These are phyloP conservation scores for Agrotis puta DNA, from an alignment of 2,888 invertebrate species.

Conservation along the genomic window DNA sequence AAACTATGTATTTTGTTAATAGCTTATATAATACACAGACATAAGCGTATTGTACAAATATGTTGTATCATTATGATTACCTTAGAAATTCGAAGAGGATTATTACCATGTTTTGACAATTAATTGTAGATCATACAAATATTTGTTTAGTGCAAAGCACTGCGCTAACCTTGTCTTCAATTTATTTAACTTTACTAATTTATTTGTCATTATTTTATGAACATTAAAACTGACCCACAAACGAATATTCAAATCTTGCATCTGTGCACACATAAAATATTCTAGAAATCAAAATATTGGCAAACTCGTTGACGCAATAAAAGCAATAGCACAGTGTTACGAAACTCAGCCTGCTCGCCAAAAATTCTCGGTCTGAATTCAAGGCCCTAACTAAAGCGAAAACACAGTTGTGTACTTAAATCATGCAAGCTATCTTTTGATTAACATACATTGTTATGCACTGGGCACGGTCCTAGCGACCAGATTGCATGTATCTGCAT, in stretches of 20 bases:
- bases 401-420: slow-evolving; percentile 64
- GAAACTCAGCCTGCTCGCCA: slow-evolving; percentile 38
- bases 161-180: too few species aligned
- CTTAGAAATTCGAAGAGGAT: too few species aligned
- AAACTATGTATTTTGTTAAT: too few species aligned
- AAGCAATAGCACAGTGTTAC: slow-evolving; percentile 28
- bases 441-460: slow-evolving; percentile 84
- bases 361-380: slow-evolving; percentile 45
- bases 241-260: background rate
- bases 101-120: too few species aligned
- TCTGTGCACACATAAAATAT: slow-evolving; percentile 23
- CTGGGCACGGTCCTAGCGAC: slow-evolving; percentile 63
- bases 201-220: too few species aligned
- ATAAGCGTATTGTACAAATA: too few species aligned
- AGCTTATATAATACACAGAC: too few species aligned
- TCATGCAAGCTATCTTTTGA: slow-evolving; percentile 77
- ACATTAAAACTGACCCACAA: slow-evolving; percentile 9
- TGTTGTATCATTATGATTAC: too few species aligned
- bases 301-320: slow-evolving; percentile 28
- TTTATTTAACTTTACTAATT: too few species aligned
- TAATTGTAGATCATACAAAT: too few species aligned
- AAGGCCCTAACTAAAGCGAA: slow-evolving; percentile 60
- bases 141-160: too few species aligned
- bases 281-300: slow-evolving; percentile 30
- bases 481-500: slow-evolving; percentile 84